Percentiles rank a stretch among this genome's conserved stretches.
phyloP scores from a whole-genome alignment of 2,113 vertebrate species.

The Motacilla tschutschensis region DNA sequence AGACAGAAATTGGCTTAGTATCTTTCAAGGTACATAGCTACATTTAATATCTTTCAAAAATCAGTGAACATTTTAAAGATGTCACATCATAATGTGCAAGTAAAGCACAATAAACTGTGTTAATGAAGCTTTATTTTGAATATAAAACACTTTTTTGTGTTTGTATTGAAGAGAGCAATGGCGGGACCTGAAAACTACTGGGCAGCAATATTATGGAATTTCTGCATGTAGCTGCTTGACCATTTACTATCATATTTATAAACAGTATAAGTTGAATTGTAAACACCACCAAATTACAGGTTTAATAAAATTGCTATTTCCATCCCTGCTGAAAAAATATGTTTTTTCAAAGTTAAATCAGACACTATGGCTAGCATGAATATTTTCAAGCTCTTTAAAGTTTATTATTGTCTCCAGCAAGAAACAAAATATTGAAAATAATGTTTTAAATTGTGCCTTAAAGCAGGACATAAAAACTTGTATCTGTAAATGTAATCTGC shows the following conservation, averaged over 20 bases:
- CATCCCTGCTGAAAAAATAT: neutral
- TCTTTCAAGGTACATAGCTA: neutral
- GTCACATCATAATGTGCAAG: neutral
- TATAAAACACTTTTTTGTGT: neutral
- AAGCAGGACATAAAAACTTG: neutral
- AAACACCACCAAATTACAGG: neutral
- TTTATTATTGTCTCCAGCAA: neutral
- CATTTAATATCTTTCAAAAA: neutral
- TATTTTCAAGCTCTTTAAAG: neutral
- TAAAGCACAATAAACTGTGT: neutral
- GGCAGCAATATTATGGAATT: neutral
- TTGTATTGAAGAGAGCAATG: neutral
- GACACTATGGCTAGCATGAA: neutral
- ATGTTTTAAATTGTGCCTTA: neutral
- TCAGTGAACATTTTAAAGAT: neutral
- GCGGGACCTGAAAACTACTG: neutral
- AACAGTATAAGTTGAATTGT: neutral
- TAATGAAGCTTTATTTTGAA: neutral
- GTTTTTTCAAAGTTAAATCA: neutral
- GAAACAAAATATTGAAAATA: neutral
- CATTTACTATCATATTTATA: neutral
- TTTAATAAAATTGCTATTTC: neutral
- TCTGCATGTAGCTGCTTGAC: neutral
- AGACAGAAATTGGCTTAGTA: neutral
- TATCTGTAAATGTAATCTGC: neutral